Conservation (phyloP, 2,888 invertebrate genomes). For the Eilema caniola region DNA sequence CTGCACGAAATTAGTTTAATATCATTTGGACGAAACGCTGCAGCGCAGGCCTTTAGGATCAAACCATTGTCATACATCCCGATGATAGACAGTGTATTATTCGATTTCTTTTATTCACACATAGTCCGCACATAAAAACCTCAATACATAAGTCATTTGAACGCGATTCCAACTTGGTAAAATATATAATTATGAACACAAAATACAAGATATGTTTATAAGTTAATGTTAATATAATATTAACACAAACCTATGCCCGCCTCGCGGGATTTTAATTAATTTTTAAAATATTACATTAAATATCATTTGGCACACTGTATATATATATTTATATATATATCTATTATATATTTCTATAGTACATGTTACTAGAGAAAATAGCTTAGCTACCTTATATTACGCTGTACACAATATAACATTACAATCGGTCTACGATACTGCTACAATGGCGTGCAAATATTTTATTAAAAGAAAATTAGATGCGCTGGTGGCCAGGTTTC, state of each 20-base stretch:
- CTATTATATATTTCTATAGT: neutral
- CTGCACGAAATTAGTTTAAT: too few relatives aligned
- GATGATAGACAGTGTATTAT: too few relatives aligned
- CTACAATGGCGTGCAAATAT: constrained; percentile 32
- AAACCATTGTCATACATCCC: too few relatives aligned
- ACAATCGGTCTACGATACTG: constrained; percentile 11
- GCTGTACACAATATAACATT: constrained; percentile 32
- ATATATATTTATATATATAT: neutral
- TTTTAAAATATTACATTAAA: constrained; percentile 18
- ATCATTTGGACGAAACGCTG: too few relatives aligned
- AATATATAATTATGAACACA: constrained; percentile 40
- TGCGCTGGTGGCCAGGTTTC: too few relatives aligned
- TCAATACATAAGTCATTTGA: neutral
- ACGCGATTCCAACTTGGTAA: neutral
- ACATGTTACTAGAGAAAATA: constrained; percentile 9
- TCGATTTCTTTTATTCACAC: too few relatives aligned
- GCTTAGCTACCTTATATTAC: constrained; percentile 41
- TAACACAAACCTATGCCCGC: constrained; percentile 5
- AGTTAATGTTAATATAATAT: constrained; percentile 1
- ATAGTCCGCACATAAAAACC: neutral
- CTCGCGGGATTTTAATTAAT: neutral
- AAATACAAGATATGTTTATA: constrained; percentile 44
- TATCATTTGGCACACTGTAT: constrained; percentile 45
- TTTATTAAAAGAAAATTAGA: too few relatives aligned
- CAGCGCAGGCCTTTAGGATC: too few relatives aligned